These are phyloP conservation scores for Leptopilina drosophilae DNA, from an alignment of 2,888 invertebrate species.

Conservation along the genomic window DNA sequence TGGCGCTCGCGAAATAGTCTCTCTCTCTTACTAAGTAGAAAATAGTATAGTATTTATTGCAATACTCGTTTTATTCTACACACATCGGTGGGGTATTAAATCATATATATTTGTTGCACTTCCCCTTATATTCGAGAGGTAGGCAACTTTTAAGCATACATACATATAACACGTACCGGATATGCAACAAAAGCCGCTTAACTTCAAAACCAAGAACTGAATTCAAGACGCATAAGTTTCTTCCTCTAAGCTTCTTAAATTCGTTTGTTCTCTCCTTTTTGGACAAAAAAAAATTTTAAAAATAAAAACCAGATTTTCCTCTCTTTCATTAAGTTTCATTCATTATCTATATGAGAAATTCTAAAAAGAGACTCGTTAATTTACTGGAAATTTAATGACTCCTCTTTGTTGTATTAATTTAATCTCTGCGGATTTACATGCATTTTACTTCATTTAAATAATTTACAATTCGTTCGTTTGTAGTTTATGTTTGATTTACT, in stretches of 20 bases:
- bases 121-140: conserved; percentile 9
- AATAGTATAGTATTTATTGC: conserved; percentile 9
- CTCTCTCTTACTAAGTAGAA: conserved; percentile 1
- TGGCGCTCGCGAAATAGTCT: neutral
- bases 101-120: neutral
- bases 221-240: conserved; percentile 11
- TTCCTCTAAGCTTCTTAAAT: conserved; percentile 3
- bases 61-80: neutral
- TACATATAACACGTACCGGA: neutral
- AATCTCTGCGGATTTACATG: too few species aligned
- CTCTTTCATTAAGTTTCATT: too few species aligned
- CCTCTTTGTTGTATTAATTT: too few species aligned
- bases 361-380: too few species aligned
- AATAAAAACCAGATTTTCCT: too few species aligned
- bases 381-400: too few species aligned
- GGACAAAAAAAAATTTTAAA: too few species aligned
- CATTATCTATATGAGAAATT: too few species aligned
- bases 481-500: too few species aligned
- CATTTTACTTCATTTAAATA: too few species aligned
- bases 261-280: neutral
- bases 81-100: neutral
- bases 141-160: neutral
- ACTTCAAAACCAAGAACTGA: conserved; percentile 8
- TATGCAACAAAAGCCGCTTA: conserved; percentile 20
- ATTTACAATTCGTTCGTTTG: too few species aligned